phyloP scores from a whole-genome alignment of 2,888 invertebrate species.

The Perizoma flavofasciatum region DNA sequence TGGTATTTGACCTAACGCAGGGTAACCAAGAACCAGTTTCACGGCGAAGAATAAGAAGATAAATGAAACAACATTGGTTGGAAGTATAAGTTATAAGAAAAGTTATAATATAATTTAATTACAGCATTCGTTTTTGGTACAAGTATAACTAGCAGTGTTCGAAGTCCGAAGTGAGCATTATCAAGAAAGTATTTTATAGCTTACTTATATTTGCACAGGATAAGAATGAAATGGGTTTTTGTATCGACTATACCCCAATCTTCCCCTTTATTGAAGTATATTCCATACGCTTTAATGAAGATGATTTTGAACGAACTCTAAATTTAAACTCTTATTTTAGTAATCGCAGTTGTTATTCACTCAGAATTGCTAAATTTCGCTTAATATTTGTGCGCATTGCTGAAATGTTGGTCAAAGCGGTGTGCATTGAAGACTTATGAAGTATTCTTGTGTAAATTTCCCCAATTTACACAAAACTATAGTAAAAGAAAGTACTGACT shows the following conservation, averaged over 20 bases:
- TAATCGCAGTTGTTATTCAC: constrained; percentile 20
- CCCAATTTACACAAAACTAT: constrained; percentile 73
- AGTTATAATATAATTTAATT: constrained; percentile 76
- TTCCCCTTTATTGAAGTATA: constrained; percentile 81
- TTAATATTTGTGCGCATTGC: constrained; percentile 73
- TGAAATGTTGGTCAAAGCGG: constrained; percentile 64
- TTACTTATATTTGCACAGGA: constrained; percentile 57
- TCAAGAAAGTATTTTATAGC: constrained; percentile 55
- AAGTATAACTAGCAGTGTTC: constrained; percentile 79
- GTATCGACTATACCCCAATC: constrained; percentile 70
- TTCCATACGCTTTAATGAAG: constrained; percentile 56
- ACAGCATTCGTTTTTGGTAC: constrained; percentile 77
- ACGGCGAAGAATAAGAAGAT: too few relatives aligned
- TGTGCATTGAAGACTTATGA: constrained; percentile 65
- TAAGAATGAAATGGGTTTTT: constrained; percentile 44
- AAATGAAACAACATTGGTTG: constrained; percentile 67
- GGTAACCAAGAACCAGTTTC: too few relatives aligned
- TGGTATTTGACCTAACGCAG: too few relatives aligned
- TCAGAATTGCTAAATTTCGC: constrained; percentile 44
- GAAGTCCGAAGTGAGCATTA: constrained; percentile 80
- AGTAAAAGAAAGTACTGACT: constrained; percentile 47
- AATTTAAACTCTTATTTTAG: constrained; percentile 25
- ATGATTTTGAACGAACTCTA: constrained; percentile 42
- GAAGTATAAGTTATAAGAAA: constrained; percentile 84
- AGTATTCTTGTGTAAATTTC: constrained; percentile 76